Base-by-base conservation (phyloP, 2,888 invertebrate genomes). In the Elegia similella region DNA sequence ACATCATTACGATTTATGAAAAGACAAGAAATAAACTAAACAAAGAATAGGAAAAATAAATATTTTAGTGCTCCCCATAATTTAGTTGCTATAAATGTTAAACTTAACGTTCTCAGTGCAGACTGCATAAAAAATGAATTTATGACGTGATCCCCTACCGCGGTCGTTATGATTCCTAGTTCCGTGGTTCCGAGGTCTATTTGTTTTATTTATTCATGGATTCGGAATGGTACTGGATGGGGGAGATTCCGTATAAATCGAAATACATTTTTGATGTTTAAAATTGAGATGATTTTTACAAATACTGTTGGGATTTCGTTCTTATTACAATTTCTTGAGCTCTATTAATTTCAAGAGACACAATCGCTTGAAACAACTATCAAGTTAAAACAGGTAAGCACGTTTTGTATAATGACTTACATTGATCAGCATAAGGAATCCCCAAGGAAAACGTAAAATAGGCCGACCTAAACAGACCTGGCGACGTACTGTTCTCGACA, bases 81-180 rank as follows among this genome's bases (percentile, higher is more conserved):
- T 50, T 50, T 50, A 32, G 15, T 15, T 15, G 32, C 48, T 16
- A 50, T 50, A 50, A 50, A 50, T 50, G 32, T 50, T 50, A 32
- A 50, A 50, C 32, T 50, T 32, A 50, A 46, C 46, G 17, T n/a
- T 29, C 46, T 6, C 23, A 6, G n/a, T 46, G 23, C 46, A 12
- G 46, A 50, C 13, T 32, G 32, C 34, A 32, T 50, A 50, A 50
- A 50, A 50, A 16, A 50, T 34, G 32, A 50, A 50, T 30, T 15
- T 32, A 23, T 46, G 17, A 29, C 23, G 23, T 6, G 46, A 46
- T 46, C 46, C 23, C 46, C 12, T 46, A 12, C 44, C 16, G 44
- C 17, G 46, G n/a, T 48, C 48, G 48, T 48, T 48, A 48, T 48
- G 48, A 32, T 32, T 48, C 47, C 32, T 48, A 48, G 48, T 48